Percentiles rank a stretch among this genome's conserved stretches.
Conservation (phyloP, 2,113 vertebrate species). For the human region DNA sequence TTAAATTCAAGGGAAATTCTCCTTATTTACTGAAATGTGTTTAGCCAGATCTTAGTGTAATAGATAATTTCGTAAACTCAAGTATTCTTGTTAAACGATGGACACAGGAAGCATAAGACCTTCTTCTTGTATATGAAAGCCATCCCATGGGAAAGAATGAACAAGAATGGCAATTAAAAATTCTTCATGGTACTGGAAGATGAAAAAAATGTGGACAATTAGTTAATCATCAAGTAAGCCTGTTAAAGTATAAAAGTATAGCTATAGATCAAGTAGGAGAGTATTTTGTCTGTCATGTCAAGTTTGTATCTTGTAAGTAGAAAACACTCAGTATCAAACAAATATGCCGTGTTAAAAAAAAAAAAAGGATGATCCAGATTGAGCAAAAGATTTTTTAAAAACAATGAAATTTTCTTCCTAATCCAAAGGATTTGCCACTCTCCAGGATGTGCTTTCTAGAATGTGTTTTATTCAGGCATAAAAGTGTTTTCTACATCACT, state of each 20-base stretch:
- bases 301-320: background rate
- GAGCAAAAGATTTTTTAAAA: background rate
- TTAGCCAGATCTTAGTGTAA: background rate
- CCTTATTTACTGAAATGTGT: slow-evolving; percentile 3
- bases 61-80: background rate
- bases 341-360: background rate
- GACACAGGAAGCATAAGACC: background rate
- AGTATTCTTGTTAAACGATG: background rate
- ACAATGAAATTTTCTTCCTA: background rate
- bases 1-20: background rate
- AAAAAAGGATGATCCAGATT: background rate
- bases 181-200: background rate
- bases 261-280: background rate
- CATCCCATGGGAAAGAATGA: background rate
- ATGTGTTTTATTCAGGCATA: background rate
- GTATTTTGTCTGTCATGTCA: background rate
- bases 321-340: background rate
- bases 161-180: background rate
- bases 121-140: background rate
- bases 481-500: background rate
- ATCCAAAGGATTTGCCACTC: background rate
- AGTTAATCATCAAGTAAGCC: background rate
- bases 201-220: background rate
- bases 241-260: background rate
- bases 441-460: background rate